Evolutionary conservation across 2,888 invertebrate genomes (phyloP).

Genomic region (Sphaerophoria taeniata): DNA sequence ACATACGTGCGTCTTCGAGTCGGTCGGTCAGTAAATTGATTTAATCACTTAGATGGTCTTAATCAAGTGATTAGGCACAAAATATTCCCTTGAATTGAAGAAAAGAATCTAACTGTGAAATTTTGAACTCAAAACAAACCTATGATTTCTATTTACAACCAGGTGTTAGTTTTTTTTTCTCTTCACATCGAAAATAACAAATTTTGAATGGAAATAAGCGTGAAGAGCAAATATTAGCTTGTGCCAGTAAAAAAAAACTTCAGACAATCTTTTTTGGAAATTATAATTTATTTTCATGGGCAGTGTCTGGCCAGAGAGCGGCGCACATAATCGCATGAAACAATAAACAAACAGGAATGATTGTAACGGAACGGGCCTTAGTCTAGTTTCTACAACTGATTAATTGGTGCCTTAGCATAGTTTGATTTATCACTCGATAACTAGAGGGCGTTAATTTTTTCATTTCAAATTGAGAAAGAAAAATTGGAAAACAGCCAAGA

Average conservation of each 20-base stretch:
- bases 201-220: slow-evolving; percentile 49
- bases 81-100: slow-evolving; percentile 11
- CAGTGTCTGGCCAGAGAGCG: slow-evolving; percentile 1
- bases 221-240: slow-evolving; percentile 50
- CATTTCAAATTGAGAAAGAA: neutral
- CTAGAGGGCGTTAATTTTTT: slow-evolving; percentile 32
- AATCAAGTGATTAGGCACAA: slow-evolving; percentile 57
- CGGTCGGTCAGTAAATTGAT: slow-evolving; percentile 19
- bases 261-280: slow-evolving; percentile 15
- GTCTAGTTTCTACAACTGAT: slow-evolving; percentile 17
- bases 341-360: neutral
- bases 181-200: neutral
- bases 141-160: slow-evolving; percentile 33
- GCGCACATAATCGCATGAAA: slow-evolving; percentile 22
- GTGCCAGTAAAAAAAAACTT: slow-evolving; percentile 27
- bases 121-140: slow-evolving; percentile 21
- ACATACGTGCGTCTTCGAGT: neutral
- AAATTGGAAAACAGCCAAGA: neutral
- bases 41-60: slow-evolving; percentile 63
- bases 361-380: neutral
- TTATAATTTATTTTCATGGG: slow-evolving; percentile 28
- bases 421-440: slow-evolving; percentile 59
- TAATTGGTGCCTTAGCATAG: slow-evolving; percentile 36
- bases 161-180: slow-evolving; percentile 4
- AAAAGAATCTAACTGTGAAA: slow-evolving; percentile 58